Conservation (phyloP, 1,140 invertebrate species). For the Brachionus plicatilis region DNA sequence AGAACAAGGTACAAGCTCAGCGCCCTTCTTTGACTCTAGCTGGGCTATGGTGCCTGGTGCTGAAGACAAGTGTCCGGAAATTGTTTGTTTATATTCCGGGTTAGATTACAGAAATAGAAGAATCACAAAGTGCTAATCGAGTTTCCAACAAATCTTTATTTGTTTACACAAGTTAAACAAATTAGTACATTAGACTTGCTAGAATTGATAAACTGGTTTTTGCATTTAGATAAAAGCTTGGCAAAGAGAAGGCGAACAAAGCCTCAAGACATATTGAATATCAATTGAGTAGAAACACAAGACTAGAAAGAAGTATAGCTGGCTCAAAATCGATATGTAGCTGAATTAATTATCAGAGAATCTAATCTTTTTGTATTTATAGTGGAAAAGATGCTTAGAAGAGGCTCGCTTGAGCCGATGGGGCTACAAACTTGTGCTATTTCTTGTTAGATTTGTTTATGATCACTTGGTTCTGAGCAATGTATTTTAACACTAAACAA, state of each 20-base stretch:
- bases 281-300: slow-evolving; percentile 9
- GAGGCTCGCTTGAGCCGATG: neutral
- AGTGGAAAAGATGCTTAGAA: neutral
- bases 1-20: no score
- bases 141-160: neutral
- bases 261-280: neutral
- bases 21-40: no score
- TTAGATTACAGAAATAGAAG: neutral
- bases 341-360: neutral
- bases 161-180: neutral
- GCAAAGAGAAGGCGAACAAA: neutral
- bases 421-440: neutral
- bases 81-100: neutral
- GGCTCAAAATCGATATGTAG: slow-evolving; percentile 2
- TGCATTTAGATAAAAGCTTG: neutral
- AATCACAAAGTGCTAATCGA: neutral
- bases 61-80: neutral
- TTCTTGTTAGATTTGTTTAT: neutral
- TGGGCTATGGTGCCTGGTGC: no score
- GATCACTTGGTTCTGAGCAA: neutral
- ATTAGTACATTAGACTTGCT: neutral
- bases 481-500: neutral
- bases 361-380: neutral
- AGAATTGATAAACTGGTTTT: neutral
- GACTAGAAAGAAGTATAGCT: neutral